Conservation (phyloP, 2,888 invertebrate species). For the Neoascia interrupta region DNA sequence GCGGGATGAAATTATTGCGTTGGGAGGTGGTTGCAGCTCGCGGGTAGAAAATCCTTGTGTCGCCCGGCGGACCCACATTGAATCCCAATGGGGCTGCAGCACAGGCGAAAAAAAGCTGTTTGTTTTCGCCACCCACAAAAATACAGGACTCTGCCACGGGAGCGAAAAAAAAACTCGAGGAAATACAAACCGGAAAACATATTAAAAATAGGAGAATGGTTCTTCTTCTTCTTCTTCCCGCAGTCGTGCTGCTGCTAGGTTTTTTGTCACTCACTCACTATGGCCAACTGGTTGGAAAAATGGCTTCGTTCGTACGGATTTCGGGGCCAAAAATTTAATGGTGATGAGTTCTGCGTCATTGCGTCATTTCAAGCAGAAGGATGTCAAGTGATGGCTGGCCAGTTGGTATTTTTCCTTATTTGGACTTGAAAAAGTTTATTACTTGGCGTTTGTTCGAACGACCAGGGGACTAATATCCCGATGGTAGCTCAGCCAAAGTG, state of each 20-base stretch:
- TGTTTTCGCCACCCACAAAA: conserved; percentile 28
- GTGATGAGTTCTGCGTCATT: conserved; percentile 67
- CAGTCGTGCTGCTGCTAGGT: no score
- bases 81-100: conserved; percentile 53
- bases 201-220: conserved; percentile 53
- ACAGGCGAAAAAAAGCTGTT: conserved; percentile 41
- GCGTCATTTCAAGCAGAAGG: conserved; percentile 56
- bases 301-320: conserved; percentile 16
- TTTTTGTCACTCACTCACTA: conserved; percentile 25
- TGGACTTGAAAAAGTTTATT: conserved; percentile 59
- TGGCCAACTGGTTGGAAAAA: conserved; percentile 2
- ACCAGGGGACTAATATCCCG: conserved; percentile 33
- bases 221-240: conserved; percentile 4
- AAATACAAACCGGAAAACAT: conserved; percentile 34
- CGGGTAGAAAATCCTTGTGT: conserved; percentile 42
- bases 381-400: conserved; percentile 41
- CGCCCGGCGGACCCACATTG: conserved; percentile 25
- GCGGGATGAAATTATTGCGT: conserved; percentile 62
- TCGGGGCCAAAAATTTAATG: conserved; percentile 56
- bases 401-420: conserved; percentile 30
- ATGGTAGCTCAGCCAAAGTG: conserved; percentile 26
- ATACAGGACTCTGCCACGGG: background rate
- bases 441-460: conserved; percentile 24
- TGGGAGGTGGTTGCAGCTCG: conserved; percentile 29
- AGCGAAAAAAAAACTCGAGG: background rate